A percentile compares a stretch with the other conserved stretches of the same genome.
phyloP scores from a whole-genome alignment of 2,113 vertebrate species.

The Stigmatopora nigra region DNA sequence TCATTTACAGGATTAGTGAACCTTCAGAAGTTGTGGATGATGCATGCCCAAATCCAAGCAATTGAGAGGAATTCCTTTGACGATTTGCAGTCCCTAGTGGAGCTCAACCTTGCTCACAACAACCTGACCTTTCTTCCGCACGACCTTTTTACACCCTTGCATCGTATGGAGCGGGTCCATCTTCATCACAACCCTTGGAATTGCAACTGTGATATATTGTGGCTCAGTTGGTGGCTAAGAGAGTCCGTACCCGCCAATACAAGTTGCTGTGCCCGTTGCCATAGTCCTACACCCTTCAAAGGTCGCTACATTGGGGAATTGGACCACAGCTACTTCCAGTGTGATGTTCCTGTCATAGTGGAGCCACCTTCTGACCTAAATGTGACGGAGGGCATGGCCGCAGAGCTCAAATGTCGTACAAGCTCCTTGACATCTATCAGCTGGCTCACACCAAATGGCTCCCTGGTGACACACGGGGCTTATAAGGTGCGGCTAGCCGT shows the following conservation, averaged over 20 bases:
- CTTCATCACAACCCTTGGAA: constrained; percentile 75
- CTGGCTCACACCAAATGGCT: constrained; percentile 94
- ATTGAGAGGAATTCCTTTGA: constrained; percentile 75
- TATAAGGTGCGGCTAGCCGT: constrained; percentile 89
- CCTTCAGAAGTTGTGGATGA: constrained; percentile 98
- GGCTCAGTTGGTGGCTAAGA: constrained; percentile 75
- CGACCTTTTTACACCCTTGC: constrained; percentile 70
- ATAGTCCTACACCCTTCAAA: constrained; percentile 59
- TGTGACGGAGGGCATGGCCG: constrained; percentile 82
- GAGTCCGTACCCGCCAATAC: constrained; percentile 72
- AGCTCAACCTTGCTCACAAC: constrained; percentile 74
- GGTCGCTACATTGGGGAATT: constrained; percentile 73
- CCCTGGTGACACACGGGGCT: constrained; percentile 87
- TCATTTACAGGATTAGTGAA: constrained; percentile 67
- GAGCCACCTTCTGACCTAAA: constrained; percentile 84
- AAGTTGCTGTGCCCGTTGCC: constrained; percentile 72
- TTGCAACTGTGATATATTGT: constrained; percentile 75
- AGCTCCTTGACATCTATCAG: constrained; percentile 90
- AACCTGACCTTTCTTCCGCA: constrained; percentile 73
- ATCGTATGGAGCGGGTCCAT: constrained; percentile 69
- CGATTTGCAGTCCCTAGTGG: constrained; percentile 70
- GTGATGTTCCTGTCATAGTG: constrained; percentile 90
- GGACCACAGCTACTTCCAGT: constrained; percentile 91
- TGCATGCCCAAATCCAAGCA: constrained; percentile 74
- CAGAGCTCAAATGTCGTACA: constrained; percentile 91